These are phyloP conservation scores for Burhinus oedicnemus DNA, from an alignment of 2,113 vertebrate genomes.

Conservation along the genomic window DNA sequence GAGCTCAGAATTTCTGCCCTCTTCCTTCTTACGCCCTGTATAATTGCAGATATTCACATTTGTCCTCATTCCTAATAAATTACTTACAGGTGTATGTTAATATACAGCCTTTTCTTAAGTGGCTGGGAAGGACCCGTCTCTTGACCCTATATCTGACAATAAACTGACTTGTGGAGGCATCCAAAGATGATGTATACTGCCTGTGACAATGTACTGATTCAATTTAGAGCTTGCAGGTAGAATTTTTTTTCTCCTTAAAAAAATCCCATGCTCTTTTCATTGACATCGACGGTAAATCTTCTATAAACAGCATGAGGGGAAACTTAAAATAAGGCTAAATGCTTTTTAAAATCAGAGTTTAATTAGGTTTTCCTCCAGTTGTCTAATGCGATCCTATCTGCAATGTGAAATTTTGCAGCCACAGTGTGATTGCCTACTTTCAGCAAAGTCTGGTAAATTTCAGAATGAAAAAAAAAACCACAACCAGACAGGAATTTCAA, in stretches of 20 bases:
- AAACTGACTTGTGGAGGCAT: background rate
- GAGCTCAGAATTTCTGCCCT: background rate
- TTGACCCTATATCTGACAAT: background rate
- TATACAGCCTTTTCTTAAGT: background rate
- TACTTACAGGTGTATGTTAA: background rate
- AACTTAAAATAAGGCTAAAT: background rate
- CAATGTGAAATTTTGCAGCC: background rate
- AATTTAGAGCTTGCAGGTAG: conserved; percentile 16
- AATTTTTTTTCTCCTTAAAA: background rate
- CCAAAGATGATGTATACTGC: background rate
- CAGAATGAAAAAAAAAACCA: background rate
- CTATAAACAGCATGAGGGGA: background rate
- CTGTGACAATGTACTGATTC: background rate
- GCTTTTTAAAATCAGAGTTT: background rate
- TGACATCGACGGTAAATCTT: background rate
- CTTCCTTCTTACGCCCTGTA: background rate
- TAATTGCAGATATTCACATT: background rate
- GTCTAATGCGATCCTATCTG: background rate
- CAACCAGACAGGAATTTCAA: background rate
- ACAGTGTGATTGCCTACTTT: background rate
- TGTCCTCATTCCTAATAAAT: background rate
- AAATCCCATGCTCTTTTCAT: background rate
- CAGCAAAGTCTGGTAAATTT: background rate
- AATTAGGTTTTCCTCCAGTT: background rate
- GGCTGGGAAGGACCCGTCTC: background rate